Conservation (phyloP, 2,113 vertebrate genomes). For the Pampusana beccarii region DNA sequence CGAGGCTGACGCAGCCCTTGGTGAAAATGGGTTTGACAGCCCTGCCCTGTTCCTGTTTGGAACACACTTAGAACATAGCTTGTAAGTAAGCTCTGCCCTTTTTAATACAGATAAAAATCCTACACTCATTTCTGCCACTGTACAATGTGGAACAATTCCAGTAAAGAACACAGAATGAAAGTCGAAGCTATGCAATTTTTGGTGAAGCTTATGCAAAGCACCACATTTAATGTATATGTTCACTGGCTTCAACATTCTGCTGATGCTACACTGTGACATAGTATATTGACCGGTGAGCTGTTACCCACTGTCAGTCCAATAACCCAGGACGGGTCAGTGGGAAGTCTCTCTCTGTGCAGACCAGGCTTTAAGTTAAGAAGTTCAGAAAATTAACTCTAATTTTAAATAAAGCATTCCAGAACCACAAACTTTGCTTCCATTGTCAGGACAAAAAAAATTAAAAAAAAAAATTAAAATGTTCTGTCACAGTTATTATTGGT, state of each 20-base stretch:
- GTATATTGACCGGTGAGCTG: background rate
- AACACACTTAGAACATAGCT: background rate
- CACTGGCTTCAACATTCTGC: background rate
- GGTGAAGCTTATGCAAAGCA: background rate
- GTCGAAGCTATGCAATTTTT: background rate
- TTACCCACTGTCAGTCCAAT: background rate
- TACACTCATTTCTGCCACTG: background rate
- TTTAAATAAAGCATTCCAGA: background rate
- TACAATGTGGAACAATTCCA: background rate
- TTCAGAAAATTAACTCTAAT: background rate
- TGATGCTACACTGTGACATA: background rate
- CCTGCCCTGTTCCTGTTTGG: background rate
- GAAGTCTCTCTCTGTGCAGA: background rate
- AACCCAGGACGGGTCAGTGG: background rate
- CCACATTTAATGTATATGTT: background rate
- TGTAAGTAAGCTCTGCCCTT: background rate
- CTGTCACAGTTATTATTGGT: background rate
- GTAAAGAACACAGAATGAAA: background rate
- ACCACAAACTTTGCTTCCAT: background rate
- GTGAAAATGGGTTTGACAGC: too few relatives aligned
- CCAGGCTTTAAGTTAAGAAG: background rate
- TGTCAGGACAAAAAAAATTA: background rate
- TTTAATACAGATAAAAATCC: background rate
- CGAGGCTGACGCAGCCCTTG: too few relatives aligned
- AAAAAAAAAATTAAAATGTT: background rate